These are phyloP conservation scores for Torymus auratus DNA, from an alignment of 2,888 invertebrate species.

Conservation along the genomic window DNA sequence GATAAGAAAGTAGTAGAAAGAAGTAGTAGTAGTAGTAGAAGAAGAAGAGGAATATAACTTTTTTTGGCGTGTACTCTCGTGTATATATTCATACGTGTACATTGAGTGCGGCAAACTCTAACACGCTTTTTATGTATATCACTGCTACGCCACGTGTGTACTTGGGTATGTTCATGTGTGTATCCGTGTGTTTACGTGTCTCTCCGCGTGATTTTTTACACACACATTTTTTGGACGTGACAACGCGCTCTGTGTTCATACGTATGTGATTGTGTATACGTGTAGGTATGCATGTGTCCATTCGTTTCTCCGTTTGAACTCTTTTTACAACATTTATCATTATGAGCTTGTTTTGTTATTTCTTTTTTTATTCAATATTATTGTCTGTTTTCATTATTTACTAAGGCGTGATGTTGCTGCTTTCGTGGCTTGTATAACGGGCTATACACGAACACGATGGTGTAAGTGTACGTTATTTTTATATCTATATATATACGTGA, in stretches of 20 bases:
- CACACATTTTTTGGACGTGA: slow-evolving; percentile 11
- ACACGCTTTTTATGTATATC: slow-evolving; percentile 19
- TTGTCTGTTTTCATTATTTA: too few relatives aligned
- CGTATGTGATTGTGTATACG: neutral
- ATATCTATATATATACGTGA: slow-evolving; percentile 43
- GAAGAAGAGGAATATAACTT: neutral
- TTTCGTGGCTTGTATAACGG: slow-evolving; percentile 30
- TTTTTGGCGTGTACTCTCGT: slow-evolving; percentile 23
- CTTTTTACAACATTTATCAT: neutral
- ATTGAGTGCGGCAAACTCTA: slow-evolving; percentile 46
- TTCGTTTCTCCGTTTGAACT: slow-evolving; percentile 1
- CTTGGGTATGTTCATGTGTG: slow-evolving; percentile 6
- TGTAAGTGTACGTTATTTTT: slow-evolving; percentile 42
- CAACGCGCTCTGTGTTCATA: slow-evolving; percentile 13
- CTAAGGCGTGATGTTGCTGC: slow-evolving; percentile 27
- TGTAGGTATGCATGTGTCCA: neutral
- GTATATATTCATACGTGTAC: slow-evolving; percentile 33
- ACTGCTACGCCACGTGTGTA: slow-evolving; percentile 28
- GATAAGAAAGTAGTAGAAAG: neutral
- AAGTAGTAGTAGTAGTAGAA: neutral
- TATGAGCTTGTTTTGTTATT: neutral
- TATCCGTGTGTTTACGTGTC: slow-evolving; percentile 15
- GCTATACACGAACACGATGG: slow-evolving; percentile 39
- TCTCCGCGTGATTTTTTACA: slow-evolving; percentile 16
- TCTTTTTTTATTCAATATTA: neutral